These are phyloP conservation scores for Ypsolopha sequella DNA, from an alignment of 2,888 invertebrate species.

Conservation along the genomic window DNA sequence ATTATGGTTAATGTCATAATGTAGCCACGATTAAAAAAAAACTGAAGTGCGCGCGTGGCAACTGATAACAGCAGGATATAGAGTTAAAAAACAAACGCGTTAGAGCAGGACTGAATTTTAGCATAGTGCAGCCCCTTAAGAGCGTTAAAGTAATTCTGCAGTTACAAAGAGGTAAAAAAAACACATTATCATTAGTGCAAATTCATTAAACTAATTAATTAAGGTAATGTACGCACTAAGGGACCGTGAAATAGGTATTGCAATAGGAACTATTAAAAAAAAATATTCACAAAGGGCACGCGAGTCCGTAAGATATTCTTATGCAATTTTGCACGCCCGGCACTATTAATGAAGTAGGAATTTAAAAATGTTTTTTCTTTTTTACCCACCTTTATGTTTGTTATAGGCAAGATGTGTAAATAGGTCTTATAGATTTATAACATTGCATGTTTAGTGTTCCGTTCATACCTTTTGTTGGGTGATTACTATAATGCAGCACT, in stretches of 20 bases:
- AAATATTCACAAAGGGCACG: constrained; percentile 7
- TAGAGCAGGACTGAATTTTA: too few relatives aligned
- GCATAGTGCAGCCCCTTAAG: too few relatives aligned
- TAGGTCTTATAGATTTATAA: constrained; percentile 18
- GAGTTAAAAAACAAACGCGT: too few relatives aligned
- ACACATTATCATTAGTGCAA: constrained; percentile 6
- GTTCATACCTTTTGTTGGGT: constrained; percentile 20
- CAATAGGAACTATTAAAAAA: not conserved
- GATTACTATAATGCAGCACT: constrained; percentile 11
- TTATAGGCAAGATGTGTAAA: constrained; percentile 23
- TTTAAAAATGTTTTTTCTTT: constrained; percentile 22
- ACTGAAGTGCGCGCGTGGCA: too few relatives aligned
- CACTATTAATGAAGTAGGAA: constrained; percentile 18
- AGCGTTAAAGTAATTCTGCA: too few relatives aligned
- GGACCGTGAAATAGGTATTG: constrained; percentile 51
- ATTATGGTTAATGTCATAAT: too few relatives aligned
- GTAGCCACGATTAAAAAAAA: too few relatives aligned
- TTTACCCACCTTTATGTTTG: constrained; percentile 23
- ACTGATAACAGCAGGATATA: too few relatives aligned
- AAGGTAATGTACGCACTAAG: constrained; percentile 20
- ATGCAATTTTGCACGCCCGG: constrained; percentile 8
- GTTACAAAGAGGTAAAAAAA: constrained; percentile 1
- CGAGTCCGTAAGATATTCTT: constrained; percentile 10
- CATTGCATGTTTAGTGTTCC: constrained; percentile 20
- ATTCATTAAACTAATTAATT: constrained; percentile 15